Evolutionary conservation across 2,797 vertebrate species (phyloP).

Genomic region (Delichon dasypus): DNA sequence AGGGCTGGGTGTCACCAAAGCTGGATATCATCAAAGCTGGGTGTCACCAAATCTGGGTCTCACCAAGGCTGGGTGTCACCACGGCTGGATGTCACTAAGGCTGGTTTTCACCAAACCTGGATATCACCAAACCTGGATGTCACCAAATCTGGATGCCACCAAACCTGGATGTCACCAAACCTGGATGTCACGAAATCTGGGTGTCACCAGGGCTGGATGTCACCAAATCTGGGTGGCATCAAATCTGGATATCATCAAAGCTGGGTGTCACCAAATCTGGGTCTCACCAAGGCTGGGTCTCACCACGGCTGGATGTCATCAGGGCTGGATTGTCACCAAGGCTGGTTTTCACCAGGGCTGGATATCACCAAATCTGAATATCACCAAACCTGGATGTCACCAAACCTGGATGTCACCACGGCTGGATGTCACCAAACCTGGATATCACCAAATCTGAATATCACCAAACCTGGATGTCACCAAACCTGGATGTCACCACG

Average conservation of each 20-base stretch:
- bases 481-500: rapidly evolving
- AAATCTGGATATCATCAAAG: not conserved
- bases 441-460: too few relatives aligned
- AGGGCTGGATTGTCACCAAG: too few relatives aligned
- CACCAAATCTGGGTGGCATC: not conserved
- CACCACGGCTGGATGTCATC: not conserved
- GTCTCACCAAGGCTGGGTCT: not conserved
- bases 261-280: rapidly evolving
- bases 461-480: too few relatives aligned
- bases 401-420: not conserved
- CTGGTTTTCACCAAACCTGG: too few relatives aligned
- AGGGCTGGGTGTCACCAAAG: too few relatives aligned
- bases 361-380: not conserved
- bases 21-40: too few relatives aligned
- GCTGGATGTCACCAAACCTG: not conserved
- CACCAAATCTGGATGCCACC: not conserved
- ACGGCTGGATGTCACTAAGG: too few relatives aligned
- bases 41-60: too few relatives aligned
- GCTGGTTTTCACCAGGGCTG: too few relatives aligned
- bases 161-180: rapidly evolving
- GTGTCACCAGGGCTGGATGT: rapidly evolving
- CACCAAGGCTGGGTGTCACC: not conserved
- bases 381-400: not conserved
- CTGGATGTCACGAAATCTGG: not conserved
- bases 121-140: not conserved